These are phyloP conservation scores for Karalla daura DNA, from an alignment of 2,797 vertebrate species.

Conservation along the genomic window DNA sequence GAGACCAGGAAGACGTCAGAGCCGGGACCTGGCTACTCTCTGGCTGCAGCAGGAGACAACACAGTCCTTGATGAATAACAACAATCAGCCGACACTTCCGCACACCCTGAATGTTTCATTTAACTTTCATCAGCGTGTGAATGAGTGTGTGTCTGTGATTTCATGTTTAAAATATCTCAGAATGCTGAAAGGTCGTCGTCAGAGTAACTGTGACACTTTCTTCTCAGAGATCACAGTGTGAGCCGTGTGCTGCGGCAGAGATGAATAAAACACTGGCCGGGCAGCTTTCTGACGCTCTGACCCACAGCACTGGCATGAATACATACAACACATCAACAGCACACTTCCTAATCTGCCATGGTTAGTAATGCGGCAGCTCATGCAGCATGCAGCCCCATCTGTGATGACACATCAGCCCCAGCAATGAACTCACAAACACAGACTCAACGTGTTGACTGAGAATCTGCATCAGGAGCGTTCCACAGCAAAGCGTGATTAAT, in stretches of 20 bases:
- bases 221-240: conserved; percentile 40
- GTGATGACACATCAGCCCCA: conserved; percentile 81
- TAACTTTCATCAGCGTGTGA: conserved; percentile 32
- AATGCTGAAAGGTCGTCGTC: conserved; percentile 55
- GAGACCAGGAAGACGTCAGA: conserved; percentile 11
- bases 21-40: conserved; percentile 7
- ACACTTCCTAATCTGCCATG: conserved; percentile 73
- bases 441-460: conserved; percentile 61
- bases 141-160: conserved; percentile 20
- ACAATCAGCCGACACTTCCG: conserved; percentile 32
- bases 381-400: conserved; percentile 77
- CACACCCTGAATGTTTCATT: conserved; percentile 48
- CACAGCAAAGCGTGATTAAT: conserved; percentile 79
- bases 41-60: conserved; percentile 25
- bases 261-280: conserved; percentile 70
- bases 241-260: conserved; percentile 19
- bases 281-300: conserved; percentile 73
- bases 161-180: conserved; percentile 66
- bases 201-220: conserved; percentile 69
- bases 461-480: conserved; percentile 83
- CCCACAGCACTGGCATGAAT: conserved; percentile 77
- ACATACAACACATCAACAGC: conserved; percentile 79
- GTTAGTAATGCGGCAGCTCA: conserved; percentile 74
- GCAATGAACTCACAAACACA: conserved; percentile 79
- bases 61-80: conserved; percentile 48